Conservation (phyloP, 2,888 invertebrate species). For the Lymantria monacha region DNA sequence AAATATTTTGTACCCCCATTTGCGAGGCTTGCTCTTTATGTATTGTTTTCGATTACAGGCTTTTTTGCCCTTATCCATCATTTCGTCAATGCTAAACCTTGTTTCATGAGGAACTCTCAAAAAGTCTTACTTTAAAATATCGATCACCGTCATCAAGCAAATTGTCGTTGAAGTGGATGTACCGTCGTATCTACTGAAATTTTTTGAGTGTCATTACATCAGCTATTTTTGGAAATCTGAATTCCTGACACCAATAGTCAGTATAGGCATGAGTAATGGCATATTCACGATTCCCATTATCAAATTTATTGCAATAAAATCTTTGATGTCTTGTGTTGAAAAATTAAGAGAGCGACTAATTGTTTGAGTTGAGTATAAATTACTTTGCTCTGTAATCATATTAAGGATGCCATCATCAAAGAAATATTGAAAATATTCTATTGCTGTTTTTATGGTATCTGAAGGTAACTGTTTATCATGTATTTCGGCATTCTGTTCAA, state of each 20-base stretch:
- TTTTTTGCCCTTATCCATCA: slow-evolving; percentile 45
- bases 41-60: slow-evolving; percentile 41
- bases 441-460: slow-evolving; percentile 6
- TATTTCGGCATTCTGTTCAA: slow-evolving; percentile 17
- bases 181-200: slow-evolving; percentile 9
- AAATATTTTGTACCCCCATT: slow-evolving; percentile 44
- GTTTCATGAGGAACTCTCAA: slow-evolving; percentile 19
- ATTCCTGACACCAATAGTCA: slow-evolving; percentile 13
- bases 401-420: slow-evolving; percentile 11
- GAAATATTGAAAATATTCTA: slow-evolving; percentile 1
- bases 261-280: slow-evolving; percentile 15
- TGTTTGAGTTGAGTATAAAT: slow-evolving; percentile 14
- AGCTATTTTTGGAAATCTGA: slow-evolving; percentile 9
- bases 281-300: slow-evolving; percentile 6
- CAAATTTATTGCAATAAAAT: slow-evolving; percentile 8
- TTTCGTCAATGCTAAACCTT: slow-evolving; percentile 40
- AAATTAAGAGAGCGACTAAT: slow-evolving; percentile 1
- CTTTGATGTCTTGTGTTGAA: slow-evolving; percentile 2
- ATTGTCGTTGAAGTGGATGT: slow-evolving; percentile 14
- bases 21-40: slow-evolving; percentile 39
- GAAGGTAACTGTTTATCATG: slow-evolving; percentile 12
- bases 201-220: slow-evolving; percentile 9
- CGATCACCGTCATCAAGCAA: slow-evolving; percentile 6
- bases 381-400: slow-evolving; percentile 1
- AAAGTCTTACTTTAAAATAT: slow-evolving; percentile 23